Evolutionary conservation across 2,113 vertebrate genomes (phyloP), one percentile per base, ranked within the genome.

Genomic region (Notothenia coriiceps): DNA sequence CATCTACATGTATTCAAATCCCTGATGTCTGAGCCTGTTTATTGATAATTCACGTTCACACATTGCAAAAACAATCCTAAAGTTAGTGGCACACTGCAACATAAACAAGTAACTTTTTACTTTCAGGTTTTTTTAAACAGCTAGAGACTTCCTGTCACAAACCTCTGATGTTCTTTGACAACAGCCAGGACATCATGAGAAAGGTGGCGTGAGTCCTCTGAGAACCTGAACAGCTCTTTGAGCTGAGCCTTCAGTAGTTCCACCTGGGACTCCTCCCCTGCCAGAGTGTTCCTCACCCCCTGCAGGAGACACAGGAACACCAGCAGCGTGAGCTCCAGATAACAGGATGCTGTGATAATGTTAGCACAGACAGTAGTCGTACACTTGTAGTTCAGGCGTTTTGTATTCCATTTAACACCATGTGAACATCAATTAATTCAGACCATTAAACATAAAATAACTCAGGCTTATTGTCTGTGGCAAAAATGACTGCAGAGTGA

Each of bases 151-250:
- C 25, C 15, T 9, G 12, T 50, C 60, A 77, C 68, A 56, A 77
- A 99, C 98, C 97, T 97, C 84, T 97, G 96, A 82, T 96, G 97
- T 10, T 97, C 96, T 84, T 94, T 97, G 66, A 97, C 91, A n/a
- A 96, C 93, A 2, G 94, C 89, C 13, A 98, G 92, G 50, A 99
- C 93, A 0, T 94, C 94, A 5, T 97, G 93, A 14, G 96, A 92
- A 0, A 97, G 94, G 0, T 91, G 92, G 43, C 93, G 93, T 0
- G 94, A 93, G 72, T 97, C 95, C 6, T 94, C 93, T 0, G 96
- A 94, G 90, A 95, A 96, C 68, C 82, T 81, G 50, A 97, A 93
- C 40, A 99, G 94, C 35, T 97, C 96, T 88, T 96, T 97, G 56
- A 98, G 95, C 82, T 96, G 96, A 52, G 90, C 75, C 88, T 97